phyloP scores from a whole-genome alignment of 2,888 invertebrate species.

The Drosophila setosimentum region DNA sequence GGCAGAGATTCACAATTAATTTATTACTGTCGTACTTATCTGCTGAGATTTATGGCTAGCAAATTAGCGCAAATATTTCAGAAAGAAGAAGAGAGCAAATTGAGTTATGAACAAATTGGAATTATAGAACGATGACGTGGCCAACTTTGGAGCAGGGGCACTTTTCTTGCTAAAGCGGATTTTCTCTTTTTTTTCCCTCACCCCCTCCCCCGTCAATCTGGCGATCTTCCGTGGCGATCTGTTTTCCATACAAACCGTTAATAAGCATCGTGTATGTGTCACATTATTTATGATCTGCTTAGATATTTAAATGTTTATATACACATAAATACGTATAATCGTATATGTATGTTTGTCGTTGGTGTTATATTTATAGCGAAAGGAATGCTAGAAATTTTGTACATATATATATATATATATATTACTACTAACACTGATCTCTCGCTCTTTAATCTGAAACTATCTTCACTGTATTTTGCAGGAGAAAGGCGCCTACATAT shows the following conservation, averaged over 20 bases:
- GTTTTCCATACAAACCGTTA: constrained; percentile 23
- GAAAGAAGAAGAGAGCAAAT: neutral
- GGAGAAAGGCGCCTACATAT: constrained; percentile 84
- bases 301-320: constrained; percentile 26
- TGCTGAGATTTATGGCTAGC: constrained; percentile 59
- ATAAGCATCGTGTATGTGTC: constrained; percentile 46
- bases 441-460: constrained; percentile 9
- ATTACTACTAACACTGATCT: neutral
- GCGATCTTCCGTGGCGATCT: constrained; percentile 11
- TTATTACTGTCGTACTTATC: constrained; percentile 68
- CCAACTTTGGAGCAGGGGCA: constrained; percentile 40
- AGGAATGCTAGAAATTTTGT: constrained; percentile 46
- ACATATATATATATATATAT: too few relatives aligned
- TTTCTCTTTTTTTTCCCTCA: too few relatives aligned
- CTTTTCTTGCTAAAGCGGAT: constrained; percentile 18
- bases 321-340: constrained; percentile 15
- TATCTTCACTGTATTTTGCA: constrained; percentile 45
- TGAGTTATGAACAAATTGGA: constrained; percentile 36
- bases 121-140: constrained; percentile 45
- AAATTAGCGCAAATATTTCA: constrained; percentile 50
- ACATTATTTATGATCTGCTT: constrained; percentile 62
- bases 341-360: neutral
- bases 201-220: constrained; percentile 40
- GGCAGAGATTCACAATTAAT: constrained; percentile 21
- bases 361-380: constrained; percentile 58